Conservation (phyloP, 2,113 vertebrate species). For the Cyanoderma ruficeps region DNA sequence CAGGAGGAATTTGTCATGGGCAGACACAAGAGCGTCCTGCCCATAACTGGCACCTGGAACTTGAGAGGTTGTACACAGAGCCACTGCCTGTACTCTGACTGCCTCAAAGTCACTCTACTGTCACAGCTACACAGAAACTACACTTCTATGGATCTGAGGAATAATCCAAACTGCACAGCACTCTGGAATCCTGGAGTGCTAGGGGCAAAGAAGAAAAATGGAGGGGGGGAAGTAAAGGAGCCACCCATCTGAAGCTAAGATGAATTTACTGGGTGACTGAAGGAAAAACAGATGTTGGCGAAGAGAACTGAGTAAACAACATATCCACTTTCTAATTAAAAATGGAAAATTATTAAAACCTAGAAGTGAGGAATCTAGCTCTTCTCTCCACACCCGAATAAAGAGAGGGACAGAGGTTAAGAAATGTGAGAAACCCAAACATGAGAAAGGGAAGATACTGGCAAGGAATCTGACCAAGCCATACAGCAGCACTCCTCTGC, state of each 20-base stretch:
- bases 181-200: neutral
- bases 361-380: neutral
- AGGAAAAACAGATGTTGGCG: neutral
- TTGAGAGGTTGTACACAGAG: neutral
- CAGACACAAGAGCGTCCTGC: neutral
- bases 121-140: neutral
- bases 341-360: neutral
- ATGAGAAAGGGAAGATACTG: neutral
- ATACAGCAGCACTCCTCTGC: neutral
- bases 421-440: neutral
- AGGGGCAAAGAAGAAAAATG: neutral
- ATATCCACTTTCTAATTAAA: neutral
- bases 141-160: neutral
- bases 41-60: neutral
- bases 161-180: neutral
- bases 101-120: accelerated
- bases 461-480: neutral
- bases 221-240: neutral
- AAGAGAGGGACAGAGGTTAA: neutral
- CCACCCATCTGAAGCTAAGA: neutral
- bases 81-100: neutral
- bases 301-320: neutral
- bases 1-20: neutral
- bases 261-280: neutral
- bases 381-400: neutral